phyloP scores from a whole-genome alignment of 1,140 invertebrate genomes.

The Diploscapter pachys region DNA sequence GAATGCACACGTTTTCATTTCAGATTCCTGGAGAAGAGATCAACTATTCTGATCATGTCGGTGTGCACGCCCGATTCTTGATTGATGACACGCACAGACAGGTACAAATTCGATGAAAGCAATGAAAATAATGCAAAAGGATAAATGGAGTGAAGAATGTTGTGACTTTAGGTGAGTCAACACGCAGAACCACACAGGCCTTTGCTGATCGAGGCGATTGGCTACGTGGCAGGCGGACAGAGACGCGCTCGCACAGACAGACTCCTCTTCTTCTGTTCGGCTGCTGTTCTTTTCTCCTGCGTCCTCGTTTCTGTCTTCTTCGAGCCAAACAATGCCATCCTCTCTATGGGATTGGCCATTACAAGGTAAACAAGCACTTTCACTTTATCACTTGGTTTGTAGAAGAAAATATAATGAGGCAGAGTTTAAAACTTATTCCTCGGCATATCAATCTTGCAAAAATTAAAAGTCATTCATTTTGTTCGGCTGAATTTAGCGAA shows the following conservation, averaged over 20 bases:
- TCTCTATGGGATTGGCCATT: too few relatives aligned
- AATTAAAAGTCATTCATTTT: too few relatives aligned
- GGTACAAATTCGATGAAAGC: neutral
- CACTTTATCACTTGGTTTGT: too few relatives aligned
- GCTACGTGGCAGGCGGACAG: slow-evolving; percentile 25
- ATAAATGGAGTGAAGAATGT: neutral
- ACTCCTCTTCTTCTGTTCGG: slow-evolving; percentile 21
- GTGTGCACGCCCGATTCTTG: slow-evolving; percentile 36
- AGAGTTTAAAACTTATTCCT: neutral
- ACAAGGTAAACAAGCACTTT: too few relatives aligned
- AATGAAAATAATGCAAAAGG: neutral
- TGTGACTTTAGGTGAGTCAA: neutral
- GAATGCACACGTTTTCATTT: neutral
- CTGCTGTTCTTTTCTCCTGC: slow-evolving; percentile 13
- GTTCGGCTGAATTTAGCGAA: too few relatives aligned
- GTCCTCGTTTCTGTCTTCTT: slow-evolving; percentile 20
- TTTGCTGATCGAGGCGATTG: slow-evolving; percentile 24
- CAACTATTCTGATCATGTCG: slow-evolving; percentile 51
- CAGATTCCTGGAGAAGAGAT: slow-evolving; percentile 40
- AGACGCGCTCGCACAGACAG: slow-evolving; percentile 11
- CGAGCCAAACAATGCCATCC: neutral
- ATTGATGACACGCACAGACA: slow-evolving; percentile 23
- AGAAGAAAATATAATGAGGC: too few relatives aligned
- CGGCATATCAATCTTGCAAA: neutral
- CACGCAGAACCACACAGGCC: slow-evolving; percentile 23